Evolutionary conservation across 2,113 vertebrate genomes (phyloP).

Genomic region (Notothenia rossii): DNA sequence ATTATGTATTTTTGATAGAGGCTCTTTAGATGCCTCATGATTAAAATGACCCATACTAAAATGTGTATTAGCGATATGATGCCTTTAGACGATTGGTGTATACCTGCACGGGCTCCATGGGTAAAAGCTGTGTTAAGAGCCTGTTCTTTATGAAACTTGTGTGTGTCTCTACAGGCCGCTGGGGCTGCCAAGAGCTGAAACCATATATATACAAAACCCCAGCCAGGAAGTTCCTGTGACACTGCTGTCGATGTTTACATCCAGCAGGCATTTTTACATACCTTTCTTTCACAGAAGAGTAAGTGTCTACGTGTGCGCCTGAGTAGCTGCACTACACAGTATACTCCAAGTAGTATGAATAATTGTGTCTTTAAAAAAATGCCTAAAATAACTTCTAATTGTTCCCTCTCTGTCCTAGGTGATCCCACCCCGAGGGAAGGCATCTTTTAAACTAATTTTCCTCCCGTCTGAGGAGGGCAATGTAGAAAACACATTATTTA

Average conservation of each 20-base stretch:
- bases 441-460: slow-evolving; percentile 96
- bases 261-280: slow-evolving; percentile 95
- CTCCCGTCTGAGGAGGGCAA: slow-evolving; percentile 94
- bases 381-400: neutral
- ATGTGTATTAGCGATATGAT: neutral
- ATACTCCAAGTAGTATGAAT: neutral
- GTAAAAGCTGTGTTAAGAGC: slow-evolving; percentile 7
- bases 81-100: neutral
- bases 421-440: slow-evolving; percentile 94
- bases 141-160: slow-evolving; percentile 15
- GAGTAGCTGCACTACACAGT: neutral
- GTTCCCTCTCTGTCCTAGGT: slow-evolving; percentile 82
- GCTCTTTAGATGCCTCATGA: neutral
- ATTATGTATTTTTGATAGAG: neutral
- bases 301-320: slow-evolving; percentile 65
- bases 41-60: neutral
- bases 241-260: slow-evolving; percentile 94
- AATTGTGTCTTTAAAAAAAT: neutral
- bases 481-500: slow-evolving; percentile 97
- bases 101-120: neutral
- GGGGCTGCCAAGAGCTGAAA: slow-evolving; percentile 92
- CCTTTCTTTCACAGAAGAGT: slow-evolving; percentile 95
- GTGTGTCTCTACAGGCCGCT: slow-evolving; percentile 84
- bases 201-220: slow-evolving; percentile 94
- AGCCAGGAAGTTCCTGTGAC: slow-evolving; percentile 93